Evolutionary conservation across 30 jellyfish, hydroid and myxozoan species (phyloP).

Genomic region (Aurelia aurita): DNA sequence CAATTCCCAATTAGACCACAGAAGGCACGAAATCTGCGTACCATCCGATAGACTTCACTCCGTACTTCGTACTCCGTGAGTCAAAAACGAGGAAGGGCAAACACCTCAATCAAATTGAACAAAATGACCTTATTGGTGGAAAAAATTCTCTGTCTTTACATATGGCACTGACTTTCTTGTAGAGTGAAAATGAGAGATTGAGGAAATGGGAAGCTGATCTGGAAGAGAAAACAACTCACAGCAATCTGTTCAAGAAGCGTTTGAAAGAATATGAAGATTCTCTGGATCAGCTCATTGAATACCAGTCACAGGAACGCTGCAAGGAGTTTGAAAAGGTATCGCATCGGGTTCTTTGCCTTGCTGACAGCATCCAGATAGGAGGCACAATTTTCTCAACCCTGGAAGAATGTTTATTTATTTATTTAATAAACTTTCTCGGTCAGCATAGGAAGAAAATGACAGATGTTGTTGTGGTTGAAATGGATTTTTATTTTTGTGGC

Average conservation of each 20-base stretch:
- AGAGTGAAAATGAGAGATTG: slow-evolving; percentile 75
- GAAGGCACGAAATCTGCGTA: no score
- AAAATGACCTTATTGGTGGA: neutral
- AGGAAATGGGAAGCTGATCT: slow-evolving; percentile 67
- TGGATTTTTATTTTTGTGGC: no score
- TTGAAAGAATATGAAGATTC: slow-evolving; percentile 73
- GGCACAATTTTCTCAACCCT: no score
- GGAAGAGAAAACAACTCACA: slow-evolving; percentile 43
- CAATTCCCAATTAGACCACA: no score
- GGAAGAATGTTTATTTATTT: no score
- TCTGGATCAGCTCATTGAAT: slow-evolving; percentile 61
- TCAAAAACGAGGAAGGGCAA: neutral
- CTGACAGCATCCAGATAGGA: no score
- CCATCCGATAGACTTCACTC: no score
- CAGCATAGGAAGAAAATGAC: no score
- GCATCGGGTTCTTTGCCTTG: no score
- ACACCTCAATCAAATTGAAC: neutral
- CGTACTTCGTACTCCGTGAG: no score
- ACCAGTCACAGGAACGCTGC: slow-evolving; percentile 61
- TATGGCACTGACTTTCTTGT: neutral
- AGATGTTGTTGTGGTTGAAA: no score
- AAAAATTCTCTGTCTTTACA: neutral
- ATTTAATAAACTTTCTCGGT: no score
- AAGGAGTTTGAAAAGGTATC: slow-evolving; percentile 66
- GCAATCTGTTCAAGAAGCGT: slow-evolving; percentile 35